Evolutionary conservation across 2,113 vertebrate species (phyloP), one percentile per base, ranked within the genome.

Genomic region (Pterophyllum scalare): DNA sequence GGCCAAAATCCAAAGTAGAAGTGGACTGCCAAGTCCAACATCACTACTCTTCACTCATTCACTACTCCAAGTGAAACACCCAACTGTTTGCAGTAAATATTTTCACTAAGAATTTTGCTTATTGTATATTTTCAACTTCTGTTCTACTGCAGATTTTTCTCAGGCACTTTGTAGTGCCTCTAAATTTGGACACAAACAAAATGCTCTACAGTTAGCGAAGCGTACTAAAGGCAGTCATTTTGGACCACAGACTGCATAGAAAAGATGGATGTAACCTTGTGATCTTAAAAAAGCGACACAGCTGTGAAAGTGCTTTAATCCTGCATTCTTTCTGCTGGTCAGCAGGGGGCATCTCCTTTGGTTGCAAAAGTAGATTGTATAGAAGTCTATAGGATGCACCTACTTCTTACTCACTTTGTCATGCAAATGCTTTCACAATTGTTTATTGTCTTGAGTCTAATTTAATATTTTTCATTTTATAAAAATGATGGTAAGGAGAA

Each of bases 201-300:
- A 52, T 19, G 0, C 15, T 52, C 24, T 70, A 31, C 17, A 20
- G 24, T 31, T 28, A 46, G 24, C 52, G 43, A 70, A 70, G 43
- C 43, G 5, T 17, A 20, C 65, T 70, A 20, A 28, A 17, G 10
- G 24, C 17, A 52, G 43, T 72, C 10, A 31, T 31, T 70, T 19
- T 72, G 49, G 65, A 52, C 10, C 65, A 72, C 17, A 72, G 65
- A 72, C 43, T 72, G 43, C 28, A 70, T 70, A 70, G 65, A 28
- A 70, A 70, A 70, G 65, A 52, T 52, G 43, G 43, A n/a, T n/a
- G 26, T 8, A 3, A 49, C 43, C 65, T 31, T 49, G 40, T 28
- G 65, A 49, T 11, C 26, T 72, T 49, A 31, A 52, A 70, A 28
- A 65, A 26, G 64, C 11, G 22, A 38, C 35, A 38, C 35, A 38